Evolutionary conservation across 64 coral and sea anemone species (phyloP), one percentile per base, ranked within the genome.

Genomic region (Cladopsammia gracilis): DNA sequence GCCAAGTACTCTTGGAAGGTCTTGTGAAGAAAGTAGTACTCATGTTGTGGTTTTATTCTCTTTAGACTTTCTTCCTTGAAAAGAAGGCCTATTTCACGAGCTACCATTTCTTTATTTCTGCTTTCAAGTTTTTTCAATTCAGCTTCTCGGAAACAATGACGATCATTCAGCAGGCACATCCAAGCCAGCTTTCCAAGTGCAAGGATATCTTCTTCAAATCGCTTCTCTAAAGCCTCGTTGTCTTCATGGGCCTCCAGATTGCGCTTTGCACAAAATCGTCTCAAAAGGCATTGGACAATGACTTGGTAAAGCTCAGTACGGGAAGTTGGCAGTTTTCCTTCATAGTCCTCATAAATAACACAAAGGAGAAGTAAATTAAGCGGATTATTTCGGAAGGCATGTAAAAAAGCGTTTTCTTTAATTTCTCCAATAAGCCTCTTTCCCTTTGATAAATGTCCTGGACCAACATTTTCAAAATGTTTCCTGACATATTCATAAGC

Each of bases 291-390:
- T 15, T 13, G 34, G 4, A 69, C 62, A 45, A 87, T 87, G 45
- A 54, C 48, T 42, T 48, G 5, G 62, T 86, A 86, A 3, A 86
- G 62, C 42, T n/a, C n/a, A n/a, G 70, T 44, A 47, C 23, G 20
- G 15, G 82, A 62, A 48, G 26, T 46, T 1, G 82, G 82, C 10
- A 86, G 45, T 11, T 87, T 23, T 6, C 83, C 65, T 18, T 87
- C 68, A 52, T 68, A 72, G 12, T 72, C 66, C 51, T 87, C 84
- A 87, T 51, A 87, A 52, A 87, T 66, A 12, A 87, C 84, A 70
- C 84, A 87, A 9, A 87, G 34, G 11, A 87, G 34, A 6, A 49
- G 61, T 10, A 48, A 22, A 51, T 87, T 87, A 19, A 87, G 68
- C 0, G 84, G 84, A 48, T n/a, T 87, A 6, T 42, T 57, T 19